Conservation (phyloP, 2,888 invertebrate genomes). For the Chelonus formosanus region DNA sequence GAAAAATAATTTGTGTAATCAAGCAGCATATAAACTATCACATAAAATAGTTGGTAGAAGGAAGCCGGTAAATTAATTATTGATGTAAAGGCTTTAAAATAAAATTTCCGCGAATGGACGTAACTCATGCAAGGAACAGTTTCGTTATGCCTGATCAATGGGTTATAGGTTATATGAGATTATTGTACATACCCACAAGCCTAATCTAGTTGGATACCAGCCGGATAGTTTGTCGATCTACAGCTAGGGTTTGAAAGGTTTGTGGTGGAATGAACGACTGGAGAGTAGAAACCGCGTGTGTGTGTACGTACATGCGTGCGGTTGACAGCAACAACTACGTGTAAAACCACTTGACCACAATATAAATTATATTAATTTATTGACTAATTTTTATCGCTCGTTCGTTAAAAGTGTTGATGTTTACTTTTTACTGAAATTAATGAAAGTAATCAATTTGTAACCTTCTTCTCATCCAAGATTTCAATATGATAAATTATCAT, state of each 20-base stretch:
- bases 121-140: conserved; percentile 42
- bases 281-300: conserved; percentile 16
- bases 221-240: conserved; percentile 48
- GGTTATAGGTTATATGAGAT: conserved; percentile 48
- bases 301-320: conserved; percentile 39
- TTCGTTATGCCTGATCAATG: conserved; percentile 52
- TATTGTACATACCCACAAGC: conserved; percentile 48
- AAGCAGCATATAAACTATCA: too few species aligned
- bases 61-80: conserved; percentile 5
- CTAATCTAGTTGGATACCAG: conserved; percentile 54
- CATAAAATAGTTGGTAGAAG: neutral
- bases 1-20: conserved; percentile 1
- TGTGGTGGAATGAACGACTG: conserved; percentile 7
- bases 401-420: too few species aligned
- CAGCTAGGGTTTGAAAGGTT: conserved; percentile 26
- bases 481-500: too few species aligned
- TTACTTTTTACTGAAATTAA: too few species aligned
- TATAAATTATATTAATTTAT: conserved; percentile 53
- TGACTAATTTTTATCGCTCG: neutral
- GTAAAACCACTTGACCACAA: conserved; percentile 48
- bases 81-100: conserved; percentile 32
- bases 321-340: conserved; percentile 55
- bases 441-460: too few species aligned
- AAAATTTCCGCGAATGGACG: conserved; percentile 42
- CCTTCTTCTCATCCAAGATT: too few species aligned